Evolutionary conservation across 2,113 vertebrate species (phyloP).

Genomic region (Megaceryle torquata): DNA sequence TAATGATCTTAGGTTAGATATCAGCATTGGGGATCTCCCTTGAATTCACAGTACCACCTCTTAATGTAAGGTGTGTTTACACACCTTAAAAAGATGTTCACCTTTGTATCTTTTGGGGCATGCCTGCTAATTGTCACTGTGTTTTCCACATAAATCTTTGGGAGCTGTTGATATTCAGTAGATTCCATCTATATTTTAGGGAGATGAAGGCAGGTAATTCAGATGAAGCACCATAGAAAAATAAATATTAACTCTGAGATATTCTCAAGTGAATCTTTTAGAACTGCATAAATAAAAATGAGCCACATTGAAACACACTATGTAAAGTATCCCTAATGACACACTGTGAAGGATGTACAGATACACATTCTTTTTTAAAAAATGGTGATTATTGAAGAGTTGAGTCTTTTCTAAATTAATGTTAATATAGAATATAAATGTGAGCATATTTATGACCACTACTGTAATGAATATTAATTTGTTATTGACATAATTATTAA

Average conservation of each 20-base stretch:
- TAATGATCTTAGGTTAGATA: background rate
- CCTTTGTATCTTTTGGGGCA: background rate
- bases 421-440: background rate
- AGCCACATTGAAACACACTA: background rate
- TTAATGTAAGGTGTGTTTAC: background rate
- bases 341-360: background rate
- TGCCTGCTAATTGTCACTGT: background rate
- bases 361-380: background rate
- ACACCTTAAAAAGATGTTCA: background rate
- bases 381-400: background rate
- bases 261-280: background rate
- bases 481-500: background rate
- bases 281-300: background rate
- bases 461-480: background rate
- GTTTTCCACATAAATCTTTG: background rate
- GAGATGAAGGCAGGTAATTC: background rate
- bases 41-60: background rate
- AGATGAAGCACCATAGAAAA: background rate
- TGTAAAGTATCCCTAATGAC: background rate
- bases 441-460: background rate
- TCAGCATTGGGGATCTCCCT: background rate
- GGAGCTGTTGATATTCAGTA: background rate
- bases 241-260: background rate
- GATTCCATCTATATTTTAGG: background rate
- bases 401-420: background rate